Conservation (phyloP, 1,140 invertebrate species). For the Nasonia vitripennis region DNA sequence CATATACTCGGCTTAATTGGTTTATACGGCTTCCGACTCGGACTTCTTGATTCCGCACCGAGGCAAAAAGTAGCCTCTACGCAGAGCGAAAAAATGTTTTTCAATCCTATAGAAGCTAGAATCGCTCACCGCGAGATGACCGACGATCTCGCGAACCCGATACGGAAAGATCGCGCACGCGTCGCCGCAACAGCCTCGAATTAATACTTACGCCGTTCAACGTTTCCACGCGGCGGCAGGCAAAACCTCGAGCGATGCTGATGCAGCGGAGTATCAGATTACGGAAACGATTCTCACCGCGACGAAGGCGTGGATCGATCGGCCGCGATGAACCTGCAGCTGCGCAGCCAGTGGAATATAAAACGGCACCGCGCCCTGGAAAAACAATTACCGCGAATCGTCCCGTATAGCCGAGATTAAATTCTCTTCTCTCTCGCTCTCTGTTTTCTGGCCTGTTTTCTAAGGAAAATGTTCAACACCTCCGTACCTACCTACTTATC, state of each 20-base stretch:
- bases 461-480: no score
- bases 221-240: not conserved
- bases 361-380: not conserved
- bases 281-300: not conserved
- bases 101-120: no score
- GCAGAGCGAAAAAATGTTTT: no score
- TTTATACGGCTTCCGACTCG: not conserved
- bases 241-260: not conserved
- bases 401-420: not conserved
- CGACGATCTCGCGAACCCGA: no score
- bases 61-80: no score
- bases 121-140: no score
- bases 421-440: no score
- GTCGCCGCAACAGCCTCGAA: not conserved
- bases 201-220: not conserved
- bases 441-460: no score
- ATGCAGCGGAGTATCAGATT: not conserved
- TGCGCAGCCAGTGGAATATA: not conserved
- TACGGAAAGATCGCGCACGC: no score
- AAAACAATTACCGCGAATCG: slow-evolving; percentile 3
- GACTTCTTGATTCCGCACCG: no score
- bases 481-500: no score
- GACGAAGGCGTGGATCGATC: not conserved
- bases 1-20: not conserved
- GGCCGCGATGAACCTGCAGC: not conserved